Evolutionary conservation across 2,888 invertebrate genomes (phyloP), one percentile per base, ranked within the genome.

Genomic region (Ophioninae sp.): DNA sequence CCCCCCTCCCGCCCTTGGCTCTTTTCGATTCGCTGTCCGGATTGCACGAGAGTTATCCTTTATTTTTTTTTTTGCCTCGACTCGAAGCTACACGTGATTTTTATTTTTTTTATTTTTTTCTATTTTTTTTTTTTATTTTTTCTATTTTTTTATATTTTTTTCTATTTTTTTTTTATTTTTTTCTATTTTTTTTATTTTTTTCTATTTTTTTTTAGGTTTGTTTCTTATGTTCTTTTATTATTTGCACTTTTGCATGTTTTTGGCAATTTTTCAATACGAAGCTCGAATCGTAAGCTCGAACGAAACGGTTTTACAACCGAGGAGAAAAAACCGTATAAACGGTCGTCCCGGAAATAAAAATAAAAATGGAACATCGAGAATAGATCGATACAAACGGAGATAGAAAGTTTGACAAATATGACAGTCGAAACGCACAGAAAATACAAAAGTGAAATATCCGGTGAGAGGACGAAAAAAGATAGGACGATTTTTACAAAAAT

Each of bases 41-140:
- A 74, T 78, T 82, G 68, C 74, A 82, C 64, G 73, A 73, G 69
- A 69, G 73, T 75, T 83, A 74, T 83, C 73, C 79, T 59, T n/a
- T 65, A 77, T 83, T 83, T 80, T 59, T 37, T 63, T 20, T 68
- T 80, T 72, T 56, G 7, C 37, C 20, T 63, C 22, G 30, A 44
- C 41, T 51, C 51, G 51, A 51, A 51, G 41, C 71, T 56, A 68
- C 64, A 68, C 17, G 22, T 68, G 39, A 23, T 39, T 61, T 61
- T 68, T 69, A n/a, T n/a, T n/a, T 75, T 0, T 71, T 41, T 17
- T 59, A 59, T 13, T 69, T 30, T 69, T 20, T 17, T 72, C n/a
- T n/a, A n/a, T n/a, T 75, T 0, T 71, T 41, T 17, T 59, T 59
- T 13, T 69, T 30, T 69, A 17, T 17, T 72, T 7, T 39, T 61